Percentiles rank a stretch among this genome's conserved stretches.
phyloP scores from a whole-genome alignment of 1,140 invertebrate species.

The Rhagoletis pomonella region DNA sequence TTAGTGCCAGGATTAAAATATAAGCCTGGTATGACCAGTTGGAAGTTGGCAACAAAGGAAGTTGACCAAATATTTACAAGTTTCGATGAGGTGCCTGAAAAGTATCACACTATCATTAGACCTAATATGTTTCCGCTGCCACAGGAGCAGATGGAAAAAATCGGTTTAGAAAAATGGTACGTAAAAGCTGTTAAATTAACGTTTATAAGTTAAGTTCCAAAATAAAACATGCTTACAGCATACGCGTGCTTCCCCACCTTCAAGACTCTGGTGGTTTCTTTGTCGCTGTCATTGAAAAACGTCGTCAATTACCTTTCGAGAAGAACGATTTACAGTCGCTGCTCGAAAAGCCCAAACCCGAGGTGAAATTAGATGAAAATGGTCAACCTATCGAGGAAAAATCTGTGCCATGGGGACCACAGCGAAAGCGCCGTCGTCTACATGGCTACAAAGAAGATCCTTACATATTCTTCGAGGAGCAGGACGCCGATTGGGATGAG shows the following conservation, averaged over 20 bases:
- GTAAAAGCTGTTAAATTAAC: conserved; percentile 33
- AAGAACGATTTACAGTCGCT: conserved; percentile 74
- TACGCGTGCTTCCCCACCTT: conserved; percentile 96
- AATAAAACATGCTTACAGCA: conserved; percentile 75
- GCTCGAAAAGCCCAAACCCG: conserved; percentile 60
- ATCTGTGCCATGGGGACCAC: conserved; percentile 76
- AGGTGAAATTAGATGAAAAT: conserved; percentile 61
- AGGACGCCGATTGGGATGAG: conserved; percentile 86
- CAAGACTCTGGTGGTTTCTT: conserved; percentile 99
- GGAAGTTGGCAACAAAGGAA: conserved; percentile 90
- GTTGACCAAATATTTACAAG: conserved; percentile 82
- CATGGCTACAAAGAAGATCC: conserved; percentile 94
- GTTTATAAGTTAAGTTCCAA: background rate
- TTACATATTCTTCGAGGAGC: conserved; percentile 88
- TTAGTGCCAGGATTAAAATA: conserved; percentile 89
- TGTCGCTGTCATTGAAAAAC: conserved; percentile 95
- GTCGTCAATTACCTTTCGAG: conserved; percentile 83
- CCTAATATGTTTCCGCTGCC: conserved; percentile 94
- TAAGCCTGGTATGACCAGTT: conserved; percentile 84
- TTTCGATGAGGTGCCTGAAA: conserved; percentile 90
- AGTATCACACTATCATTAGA: conserved; percentile 86
- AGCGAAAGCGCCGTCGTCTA: conserved; percentile 81
- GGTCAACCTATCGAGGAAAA: conserved; percentile 69
- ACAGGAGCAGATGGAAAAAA: conserved; percentile 81
- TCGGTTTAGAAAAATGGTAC: conserved; percentile 90